Conservation (phyloP, 2,888 invertebrate species). For the Amiota communis region DNA sequence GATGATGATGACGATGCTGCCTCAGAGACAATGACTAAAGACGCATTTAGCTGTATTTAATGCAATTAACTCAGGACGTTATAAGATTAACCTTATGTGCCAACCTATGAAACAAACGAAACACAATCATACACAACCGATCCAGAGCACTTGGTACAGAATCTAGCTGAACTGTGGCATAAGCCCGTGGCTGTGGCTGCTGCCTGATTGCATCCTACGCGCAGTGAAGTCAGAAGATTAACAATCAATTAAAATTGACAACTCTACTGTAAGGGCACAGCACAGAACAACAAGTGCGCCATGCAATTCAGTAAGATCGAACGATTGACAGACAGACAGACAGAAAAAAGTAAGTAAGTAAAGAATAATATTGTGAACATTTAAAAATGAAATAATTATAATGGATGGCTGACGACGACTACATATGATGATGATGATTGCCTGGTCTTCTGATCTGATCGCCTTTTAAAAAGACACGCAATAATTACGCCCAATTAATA, state of each 20-base stretch:
- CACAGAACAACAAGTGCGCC: conserved; percentile 39
- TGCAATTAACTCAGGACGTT: conserved; percentile 64
- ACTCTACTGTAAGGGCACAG: conserved; percentile 41
- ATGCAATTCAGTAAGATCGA: conserved; percentile 1
- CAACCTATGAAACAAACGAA: conserved; percentile 19
- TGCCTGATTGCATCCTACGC: conserved; percentile 42
- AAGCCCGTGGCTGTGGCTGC: conserved; percentile 34
- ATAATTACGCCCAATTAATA: conserved; percentile 69
- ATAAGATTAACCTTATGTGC: conserved; percentile 59
- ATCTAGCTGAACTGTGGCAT: background rate
- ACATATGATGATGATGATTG: conserved; percentile 29
- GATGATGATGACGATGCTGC: conserved; percentile 9
- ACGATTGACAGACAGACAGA: background rate
- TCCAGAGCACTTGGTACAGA: conserved; percentile 1
- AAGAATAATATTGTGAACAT: conserved; percentile 20
- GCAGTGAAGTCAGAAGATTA: conserved; percentile 57
- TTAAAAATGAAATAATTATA: conserved; percentile 58
- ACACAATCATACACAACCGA: background rate
- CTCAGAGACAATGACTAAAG: conserved; percentile 38
- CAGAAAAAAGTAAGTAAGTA: conserved; percentile 32
- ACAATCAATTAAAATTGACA: conserved; percentile 71
- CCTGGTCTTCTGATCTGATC: background rate
- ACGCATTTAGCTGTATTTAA: conserved; percentile 61
- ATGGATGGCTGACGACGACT: conserved; percentile 59
- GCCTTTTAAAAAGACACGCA: conserved; percentile 50